phyloP scores from a whole-genome alignment of 2,113 vertebrate genomes.

The Ciconia stormi region DNA sequence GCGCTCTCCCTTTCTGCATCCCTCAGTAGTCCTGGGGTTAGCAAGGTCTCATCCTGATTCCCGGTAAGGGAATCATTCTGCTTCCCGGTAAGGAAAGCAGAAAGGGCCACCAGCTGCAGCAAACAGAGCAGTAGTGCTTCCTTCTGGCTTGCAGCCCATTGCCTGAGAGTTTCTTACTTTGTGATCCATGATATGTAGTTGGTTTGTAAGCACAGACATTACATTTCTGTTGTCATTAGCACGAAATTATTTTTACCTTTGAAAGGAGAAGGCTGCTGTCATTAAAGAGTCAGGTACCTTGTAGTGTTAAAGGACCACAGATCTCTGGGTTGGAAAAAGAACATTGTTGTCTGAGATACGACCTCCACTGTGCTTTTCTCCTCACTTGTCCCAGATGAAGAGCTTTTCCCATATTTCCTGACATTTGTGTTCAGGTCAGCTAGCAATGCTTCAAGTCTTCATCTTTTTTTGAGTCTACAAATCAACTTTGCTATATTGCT shows the following conservation, averaged over 20 bases:
- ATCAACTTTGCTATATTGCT: neutral
- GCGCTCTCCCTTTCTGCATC: neutral
- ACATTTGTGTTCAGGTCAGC: neutral
- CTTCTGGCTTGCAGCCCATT: neutral
- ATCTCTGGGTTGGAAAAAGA: neutral
- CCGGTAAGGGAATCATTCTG: neutral
- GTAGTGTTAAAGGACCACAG: neutral
- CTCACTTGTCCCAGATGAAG: neutral
- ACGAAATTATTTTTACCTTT: neutral
- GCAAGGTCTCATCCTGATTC: neutral
- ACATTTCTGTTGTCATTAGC: neutral
- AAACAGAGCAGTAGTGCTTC: neutral
- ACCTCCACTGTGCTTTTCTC: neutral
- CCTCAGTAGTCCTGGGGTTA: rapidly evolving
- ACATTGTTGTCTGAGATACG: neutral
- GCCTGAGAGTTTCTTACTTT: neutral
- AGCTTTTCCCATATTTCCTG: neutral
- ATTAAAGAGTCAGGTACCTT: neutral
- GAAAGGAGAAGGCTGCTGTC: neutral
- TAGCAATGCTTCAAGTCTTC: neutral
- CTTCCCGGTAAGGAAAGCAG: neutral
- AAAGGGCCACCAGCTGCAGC: neutral
- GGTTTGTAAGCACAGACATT: neutral
- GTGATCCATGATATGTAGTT: neutral
- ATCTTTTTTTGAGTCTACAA: neutral